phyloP scores from a whole-genome alignment of 2,888 invertebrate genomes.

The Orthonychiurus folsomi region DNA sequence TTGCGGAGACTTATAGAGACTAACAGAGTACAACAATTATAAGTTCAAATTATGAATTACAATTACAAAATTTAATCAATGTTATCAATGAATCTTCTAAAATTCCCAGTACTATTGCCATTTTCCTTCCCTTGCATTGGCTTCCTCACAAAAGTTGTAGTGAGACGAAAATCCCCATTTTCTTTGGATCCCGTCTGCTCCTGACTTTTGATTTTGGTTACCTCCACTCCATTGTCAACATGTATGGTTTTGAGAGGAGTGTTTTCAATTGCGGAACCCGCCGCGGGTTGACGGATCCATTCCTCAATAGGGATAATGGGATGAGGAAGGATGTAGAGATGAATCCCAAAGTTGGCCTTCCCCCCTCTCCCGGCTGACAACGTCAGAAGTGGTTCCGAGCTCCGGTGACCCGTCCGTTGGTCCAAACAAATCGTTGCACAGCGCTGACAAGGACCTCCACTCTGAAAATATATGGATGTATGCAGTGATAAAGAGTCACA shows the following conservation, averaged over 20 bases:
- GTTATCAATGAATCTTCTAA: not conserved
- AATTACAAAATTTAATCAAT: slow-evolving; percentile 1
- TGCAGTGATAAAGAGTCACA: slow-evolving; percentile 4
- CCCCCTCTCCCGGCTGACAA: slow-evolving; percentile 67
- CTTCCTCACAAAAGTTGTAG: not conserved
- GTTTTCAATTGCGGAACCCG: not conserved
- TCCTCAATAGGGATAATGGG: not conserved
- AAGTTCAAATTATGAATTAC: no score
- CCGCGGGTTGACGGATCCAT: not conserved
- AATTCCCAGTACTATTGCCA: not conserved
- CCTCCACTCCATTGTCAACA: not conserved
- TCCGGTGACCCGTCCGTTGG: slow-evolving; percentile 70
- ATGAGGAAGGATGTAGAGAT: slow-evolving; percentile 47
- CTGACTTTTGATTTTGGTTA: not conserved
- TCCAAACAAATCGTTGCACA: slow-evolving; percentile 96
- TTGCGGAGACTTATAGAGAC: no score
- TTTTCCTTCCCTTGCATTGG: not conserved
- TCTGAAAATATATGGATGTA: slow-evolving; percentile 47
- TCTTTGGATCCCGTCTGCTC: not conserved
- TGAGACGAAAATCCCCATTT: not conserved
- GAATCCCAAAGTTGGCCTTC: slow-evolving; percentile 66
- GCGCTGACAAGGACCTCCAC: slow-evolving; percentile 70
- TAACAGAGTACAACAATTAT: no score
- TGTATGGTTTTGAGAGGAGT: not conserved
- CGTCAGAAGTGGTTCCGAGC: slow-evolving; percentile 66